These are phyloP conservation scores for Mercenaria mercenaria DNA, from an alignment of 1,140 invertebrate genomes.

Conservation along the genomic window DNA sequence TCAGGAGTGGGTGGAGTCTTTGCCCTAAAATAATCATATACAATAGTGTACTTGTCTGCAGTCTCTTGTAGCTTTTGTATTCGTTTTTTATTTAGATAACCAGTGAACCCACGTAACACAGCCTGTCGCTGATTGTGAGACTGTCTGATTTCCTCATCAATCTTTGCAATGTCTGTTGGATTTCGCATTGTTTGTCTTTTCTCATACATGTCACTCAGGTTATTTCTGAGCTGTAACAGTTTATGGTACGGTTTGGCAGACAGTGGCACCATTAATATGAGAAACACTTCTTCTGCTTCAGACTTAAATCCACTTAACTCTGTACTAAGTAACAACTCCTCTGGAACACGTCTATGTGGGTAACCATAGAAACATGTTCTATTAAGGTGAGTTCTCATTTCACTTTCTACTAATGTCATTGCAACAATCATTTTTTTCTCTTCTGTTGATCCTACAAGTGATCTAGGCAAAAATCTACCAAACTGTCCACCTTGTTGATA, in stretches of 20 bases:
- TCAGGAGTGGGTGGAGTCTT: conserved; percentile 33
- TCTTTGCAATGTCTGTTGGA: background rate
- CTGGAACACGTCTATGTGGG: conserved; percentile 53
- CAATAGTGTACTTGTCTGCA: conserved; percentile 44
- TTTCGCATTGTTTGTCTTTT: background rate
- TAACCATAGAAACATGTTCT: conserved; percentile 62
- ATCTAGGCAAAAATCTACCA: background rate
- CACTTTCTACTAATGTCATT: conserved; percentile 32
- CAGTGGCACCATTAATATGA: conserved; percentile 58
- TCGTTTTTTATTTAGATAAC: conserved; percentile 61
- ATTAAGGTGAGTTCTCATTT: conserved; percentile 40
- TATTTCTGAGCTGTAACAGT: conserved; percentile 26
- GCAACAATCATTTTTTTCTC: conserved; percentile 40
- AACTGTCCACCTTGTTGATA: background rate
- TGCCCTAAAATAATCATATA: conserved; percentile 52
- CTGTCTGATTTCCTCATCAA: conserved; percentile 19
- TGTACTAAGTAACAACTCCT: conserved; percentile 38
- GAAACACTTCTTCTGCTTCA: conserved; percentile 55
- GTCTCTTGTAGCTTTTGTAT: conserved; percentile 54
- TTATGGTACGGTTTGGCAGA: conserved; percentile 51
- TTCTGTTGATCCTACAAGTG: background rate
- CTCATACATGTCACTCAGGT: background rate
- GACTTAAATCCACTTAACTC: conserved; percentile 51
- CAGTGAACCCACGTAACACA: conserved; percentile 53
- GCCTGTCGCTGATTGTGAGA: conserved; percentile 51